phyloP scores from a whole-genome alignment of 2,888 invertebrate species.

The Agrenia bidenticulata region DNA sequence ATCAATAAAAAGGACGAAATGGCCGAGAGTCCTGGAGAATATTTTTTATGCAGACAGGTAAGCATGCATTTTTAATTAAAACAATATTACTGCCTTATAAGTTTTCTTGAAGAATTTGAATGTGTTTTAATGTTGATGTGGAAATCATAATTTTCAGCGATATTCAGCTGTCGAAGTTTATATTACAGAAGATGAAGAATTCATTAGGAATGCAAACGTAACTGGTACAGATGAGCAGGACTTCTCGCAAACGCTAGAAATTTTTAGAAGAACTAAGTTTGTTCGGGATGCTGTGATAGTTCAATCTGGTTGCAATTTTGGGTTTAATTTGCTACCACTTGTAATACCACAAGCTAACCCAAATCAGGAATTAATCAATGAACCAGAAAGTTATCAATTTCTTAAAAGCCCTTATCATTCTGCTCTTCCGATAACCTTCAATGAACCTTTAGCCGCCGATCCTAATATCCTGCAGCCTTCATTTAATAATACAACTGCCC shows the following conservation, averaged over 20 bases:
- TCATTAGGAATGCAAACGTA: not conserved
- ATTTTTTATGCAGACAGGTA: slow-evolving; percentile 34
- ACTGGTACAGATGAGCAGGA: not conserved
- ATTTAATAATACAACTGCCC: too few species aligned
- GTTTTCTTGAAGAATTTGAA: not conserved
- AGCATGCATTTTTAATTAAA: too few species aligned
- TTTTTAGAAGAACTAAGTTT: slow-evolving; percentile 11
- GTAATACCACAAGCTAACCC: slow-evolving; percentile 15
- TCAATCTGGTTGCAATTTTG: slow-evolving; percentile 37
- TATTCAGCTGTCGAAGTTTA: slow-evolving; percentile 38
- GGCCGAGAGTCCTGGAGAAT: slow-evolving; percentile 18
- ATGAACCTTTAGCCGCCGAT: not conserved
- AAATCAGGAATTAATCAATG: not conserved
- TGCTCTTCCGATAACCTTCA: not conserved
- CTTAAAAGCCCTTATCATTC: slow-evolving; percentile 12
- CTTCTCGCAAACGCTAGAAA: not conserved
- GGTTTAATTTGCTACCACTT: slow-evolving; percentile 29
- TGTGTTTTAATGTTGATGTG: slow-evolving; percentile 5
- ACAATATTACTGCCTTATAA: not conserved
- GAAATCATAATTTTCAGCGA: slow-evolving; percentile 14
- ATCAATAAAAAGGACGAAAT: slow-evolving; percentile 14
- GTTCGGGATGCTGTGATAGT: slow-evolving; percentile 32
- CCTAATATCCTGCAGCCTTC: too few species aligned
- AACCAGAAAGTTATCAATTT: not conserved
- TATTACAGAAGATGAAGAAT: slow-evolving; percentile 1